Evolutionary conservation across 2,797 vertebrate species (phyloP), one percentile per base, ranked within the genome.

Genomic region (Vespertilio murinus): DNA sequence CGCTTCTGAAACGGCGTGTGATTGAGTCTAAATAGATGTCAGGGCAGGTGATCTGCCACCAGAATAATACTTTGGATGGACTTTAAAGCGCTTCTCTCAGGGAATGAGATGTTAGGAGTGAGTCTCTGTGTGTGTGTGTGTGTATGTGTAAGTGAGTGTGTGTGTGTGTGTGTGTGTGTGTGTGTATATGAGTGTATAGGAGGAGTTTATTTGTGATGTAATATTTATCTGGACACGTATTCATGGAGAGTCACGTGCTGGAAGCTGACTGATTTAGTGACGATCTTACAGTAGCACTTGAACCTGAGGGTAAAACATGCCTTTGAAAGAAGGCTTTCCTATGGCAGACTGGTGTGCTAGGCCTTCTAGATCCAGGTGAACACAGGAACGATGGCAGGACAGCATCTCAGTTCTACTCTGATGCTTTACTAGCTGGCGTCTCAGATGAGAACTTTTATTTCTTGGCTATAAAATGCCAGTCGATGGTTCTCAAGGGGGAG

Each of bases 1-100:
- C 47, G 25, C 28, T 95, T 91, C 75, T 56, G n/a, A 70, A 88
- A 30, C 54, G 22, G 9, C 77, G 20, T 67, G 59, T 38, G 38
- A 82, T n/a, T 91, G 49, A 77, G 22, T 94, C 47, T 90, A 67
- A 88, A 47, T 18, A 86, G 67, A 30, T 59, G n/a, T 65, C 56
- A 33, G 87, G 73, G 61, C 35, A 5, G 16, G 6, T 69, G 35
- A 23, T 56, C 49, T 61, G n/a, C 10, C 11, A 30, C 47, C 70
- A 18, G 64, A 70, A 35, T 83, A 38, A 13, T 81, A 59, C 71
- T 77, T 80, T 14, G 49, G 33, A 71, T 77, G 28, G 67, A 79
- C 90, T 95, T 80, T 35, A 38, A 77, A 91, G 35, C 52, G 64
- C 30, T 80, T 89, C 35, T 86, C 28, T 95, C n/a, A n/a, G 28